Evolutionary conservation across 2,113 vertebrate species (phyloP).

Genomic region (Holacanthus passer): DNA sequence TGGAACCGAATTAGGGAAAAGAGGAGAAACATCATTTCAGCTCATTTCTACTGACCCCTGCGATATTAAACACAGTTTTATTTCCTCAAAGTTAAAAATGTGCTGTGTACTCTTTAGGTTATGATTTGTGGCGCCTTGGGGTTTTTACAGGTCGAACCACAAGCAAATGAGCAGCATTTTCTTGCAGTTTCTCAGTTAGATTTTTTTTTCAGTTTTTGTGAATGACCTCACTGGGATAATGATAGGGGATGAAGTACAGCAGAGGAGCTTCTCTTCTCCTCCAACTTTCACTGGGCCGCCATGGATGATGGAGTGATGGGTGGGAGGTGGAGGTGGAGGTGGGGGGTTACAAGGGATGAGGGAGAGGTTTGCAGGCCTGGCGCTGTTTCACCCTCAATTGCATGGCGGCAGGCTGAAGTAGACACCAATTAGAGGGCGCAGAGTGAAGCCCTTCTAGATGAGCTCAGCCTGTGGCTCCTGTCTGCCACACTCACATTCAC

Average conservation of each 20-base stretch:
- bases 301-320: constrained; percentile 59
- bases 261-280: constrained; percentile 43
- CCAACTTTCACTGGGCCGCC: constrained; percentile 23
- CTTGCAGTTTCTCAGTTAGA: no score
- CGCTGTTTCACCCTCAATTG: constrained; percentile 60
- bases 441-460: constrained; percentile 59
- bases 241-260: constrained; percentile 53
- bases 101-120: constrained; percentile 21
- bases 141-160: constrained; percentile 69
- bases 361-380: constrained; percentile 46
- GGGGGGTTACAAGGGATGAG: background rate
- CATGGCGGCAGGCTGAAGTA: constrained; percentile 46
- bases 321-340: constrained; percentile 17
- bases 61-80: constrained; percentile 14
- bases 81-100: constrained; percentile 35
- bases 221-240: constrained; percentile 75
- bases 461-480: constrained; percentile 66
- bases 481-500: constrained; percentile 37
- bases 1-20: background rate
- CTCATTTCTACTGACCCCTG: constrained; percentile 33
- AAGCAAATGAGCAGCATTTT: constrained; percentile 62
- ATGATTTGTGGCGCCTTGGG: constrained; percentile 65
- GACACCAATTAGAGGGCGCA: constrained; percentile 60
- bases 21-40: background rate
- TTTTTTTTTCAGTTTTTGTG: constrained; percentile 56